Percentiles rank a stretch among this genome's conserved stretches.
Conservation (phyloP, 2,113 vertebrate species). For the Rhea americana region DNA sequence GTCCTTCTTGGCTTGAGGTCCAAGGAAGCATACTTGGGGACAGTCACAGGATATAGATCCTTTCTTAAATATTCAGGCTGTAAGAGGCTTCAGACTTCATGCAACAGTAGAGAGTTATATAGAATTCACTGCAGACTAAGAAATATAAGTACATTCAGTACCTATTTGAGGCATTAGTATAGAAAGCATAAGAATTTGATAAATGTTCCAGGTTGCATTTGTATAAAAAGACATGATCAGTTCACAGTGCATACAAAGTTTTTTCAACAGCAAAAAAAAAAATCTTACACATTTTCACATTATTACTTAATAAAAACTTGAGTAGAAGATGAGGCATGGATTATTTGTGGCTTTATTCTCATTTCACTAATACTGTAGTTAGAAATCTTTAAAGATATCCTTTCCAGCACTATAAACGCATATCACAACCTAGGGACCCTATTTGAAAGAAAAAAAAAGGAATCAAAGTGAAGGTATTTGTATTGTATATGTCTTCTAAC, state of each 20-base stretch:
- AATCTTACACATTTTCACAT: background rate
- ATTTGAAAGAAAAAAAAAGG: background rate
- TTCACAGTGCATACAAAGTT: background rate
- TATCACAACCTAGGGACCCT: background rate
- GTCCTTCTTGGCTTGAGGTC: background rate
- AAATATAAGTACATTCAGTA: background rate
- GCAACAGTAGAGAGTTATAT: background rate
- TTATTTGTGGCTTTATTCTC: background rate
- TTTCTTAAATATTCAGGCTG: background rate
- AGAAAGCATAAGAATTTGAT: conserved; percentile 15
- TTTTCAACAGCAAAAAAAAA: background rate
- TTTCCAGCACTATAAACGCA: background rate
- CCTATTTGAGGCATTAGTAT: background rate
- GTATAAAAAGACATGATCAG: background rate
- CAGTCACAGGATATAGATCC: background rate
- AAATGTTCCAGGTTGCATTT: background rate
- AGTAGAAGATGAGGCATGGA: background rate
- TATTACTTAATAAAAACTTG: background rate
- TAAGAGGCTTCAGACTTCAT: conserved; percentile 5
- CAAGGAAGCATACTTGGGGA: background rate
- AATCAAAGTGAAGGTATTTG: background rate
- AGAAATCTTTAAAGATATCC: background rate
- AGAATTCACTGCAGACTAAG: conserved; percentile 36
- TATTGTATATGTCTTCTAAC: background rate
- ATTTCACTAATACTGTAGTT: background rate